Percentiles rank a stretch among this genome's conserved stretches.
These are phyloP conservation scores for Setophaga petechia DNA, from an alignment of 2,113 vertebrate genomes.

Conservation along the genomic window DNA sequence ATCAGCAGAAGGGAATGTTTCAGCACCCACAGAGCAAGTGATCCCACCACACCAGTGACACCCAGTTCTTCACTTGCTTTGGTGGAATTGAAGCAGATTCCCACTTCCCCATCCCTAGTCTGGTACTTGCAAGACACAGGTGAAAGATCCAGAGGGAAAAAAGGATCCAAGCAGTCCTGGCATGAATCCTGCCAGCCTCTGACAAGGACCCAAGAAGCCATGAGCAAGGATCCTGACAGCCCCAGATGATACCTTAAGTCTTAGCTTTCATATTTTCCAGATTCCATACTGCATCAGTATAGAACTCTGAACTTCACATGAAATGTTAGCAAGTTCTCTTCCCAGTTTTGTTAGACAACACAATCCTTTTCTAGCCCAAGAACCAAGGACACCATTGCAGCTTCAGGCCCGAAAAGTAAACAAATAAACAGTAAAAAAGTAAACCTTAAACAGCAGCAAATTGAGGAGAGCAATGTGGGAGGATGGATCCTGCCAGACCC, in stretches of 20 bases:
- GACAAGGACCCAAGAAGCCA: not conserved
- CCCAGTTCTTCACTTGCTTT: not conserved
- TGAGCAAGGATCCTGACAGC: not conserved
- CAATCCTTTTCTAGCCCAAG: not conserved
- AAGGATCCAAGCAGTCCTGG: not conserved
- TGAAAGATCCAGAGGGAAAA: not conserved
- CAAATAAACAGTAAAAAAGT: too few species aligned
- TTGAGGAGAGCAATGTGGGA: not conserved
- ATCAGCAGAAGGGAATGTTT: not conserved
- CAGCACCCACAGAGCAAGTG: fast-evolving
- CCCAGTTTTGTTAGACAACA: not conserved
- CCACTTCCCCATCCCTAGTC: not conserved
- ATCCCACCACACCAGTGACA: not conserved
- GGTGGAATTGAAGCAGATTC: not conserved
- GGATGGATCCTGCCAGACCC: not conserved
- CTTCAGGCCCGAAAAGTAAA: not conserved
- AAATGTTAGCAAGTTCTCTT: not conserved
- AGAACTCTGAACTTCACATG: not conserved
- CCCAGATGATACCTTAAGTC: not conserved
- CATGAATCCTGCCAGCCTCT: too few species aligned
- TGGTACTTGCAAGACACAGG: fast-evolving
- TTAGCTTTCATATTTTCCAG: not conserved
- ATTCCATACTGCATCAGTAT: not conserved
- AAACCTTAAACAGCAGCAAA: not conserved
- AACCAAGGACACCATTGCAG: not conserved